A percentile compares a stretch with the other conserved stretches of the same genome.
Evolutionary conservation across 2,113 vertebrate genomes (phyloP).

Genomic region (Solenodon paradoxus): DNA sequence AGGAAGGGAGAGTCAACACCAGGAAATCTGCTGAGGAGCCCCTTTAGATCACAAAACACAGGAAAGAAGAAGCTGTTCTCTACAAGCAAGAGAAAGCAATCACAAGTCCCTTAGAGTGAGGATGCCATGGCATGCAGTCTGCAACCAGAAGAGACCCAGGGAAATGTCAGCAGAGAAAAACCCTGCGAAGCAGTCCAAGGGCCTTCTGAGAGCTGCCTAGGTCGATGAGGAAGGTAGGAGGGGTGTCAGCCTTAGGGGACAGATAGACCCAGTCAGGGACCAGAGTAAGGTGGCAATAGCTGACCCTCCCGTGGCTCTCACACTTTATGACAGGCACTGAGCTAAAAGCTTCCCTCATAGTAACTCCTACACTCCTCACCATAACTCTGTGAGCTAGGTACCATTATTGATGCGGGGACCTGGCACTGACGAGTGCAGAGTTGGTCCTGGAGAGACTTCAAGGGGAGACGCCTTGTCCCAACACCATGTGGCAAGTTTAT

Average conservation of each 20-base stretch:
- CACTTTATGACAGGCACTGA: not conserved
- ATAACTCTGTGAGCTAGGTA: not conserved
- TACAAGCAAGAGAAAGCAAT: not conserved
- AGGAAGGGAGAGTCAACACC: not conserved
- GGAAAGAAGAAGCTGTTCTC: not conserved
- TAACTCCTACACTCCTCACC: not conserved
- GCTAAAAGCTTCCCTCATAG: not conserved
- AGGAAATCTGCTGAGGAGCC: not conserved
- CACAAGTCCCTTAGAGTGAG: not conserved
- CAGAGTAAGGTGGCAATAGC: not conserved
- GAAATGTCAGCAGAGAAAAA: not conserved
- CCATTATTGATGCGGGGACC: too few relatives aligned
- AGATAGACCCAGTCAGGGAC: not conserved
- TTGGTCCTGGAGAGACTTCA: too few relatives aligned
- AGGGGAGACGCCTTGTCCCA: too few relatives aligned
- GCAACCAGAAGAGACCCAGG: not conserved
- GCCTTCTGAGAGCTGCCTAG: not conserved
- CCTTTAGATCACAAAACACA: not conserved
- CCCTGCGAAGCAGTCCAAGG: not conserved
- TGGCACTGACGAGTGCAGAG: too few relatives aligned
- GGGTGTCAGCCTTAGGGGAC: not conserved
- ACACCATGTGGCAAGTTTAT: too few relatives aligned
- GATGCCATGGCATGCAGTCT: not conserved
- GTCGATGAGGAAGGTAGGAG: fast-evolving
- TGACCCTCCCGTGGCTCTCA: fast-evolving